Percentiles rank a stretch among this genome's conserved stretches.
phyloP scores from a whole-genome alignment of 2,113 vertebrate genomes.

The Zingel zingel region DNA sequence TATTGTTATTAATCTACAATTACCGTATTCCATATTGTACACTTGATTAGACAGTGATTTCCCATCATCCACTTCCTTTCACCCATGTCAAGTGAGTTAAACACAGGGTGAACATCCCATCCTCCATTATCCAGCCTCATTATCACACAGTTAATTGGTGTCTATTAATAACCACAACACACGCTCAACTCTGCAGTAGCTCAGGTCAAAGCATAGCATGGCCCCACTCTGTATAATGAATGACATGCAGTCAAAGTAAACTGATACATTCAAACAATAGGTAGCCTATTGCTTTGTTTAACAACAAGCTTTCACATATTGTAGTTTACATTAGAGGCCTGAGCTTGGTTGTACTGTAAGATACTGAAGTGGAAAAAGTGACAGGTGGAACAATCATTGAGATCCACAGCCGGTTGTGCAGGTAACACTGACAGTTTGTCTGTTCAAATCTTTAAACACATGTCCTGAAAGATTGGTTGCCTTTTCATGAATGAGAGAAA shows the following conservation, averaged over 20 bases:
- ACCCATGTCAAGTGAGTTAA: conserved; percentile 19
- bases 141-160: conserved; percentile 57
- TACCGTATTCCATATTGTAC: not conserved
- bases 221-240: not conserved
- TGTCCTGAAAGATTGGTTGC: not conserved
- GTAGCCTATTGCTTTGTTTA: not conserved
- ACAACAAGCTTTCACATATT: not conserved
- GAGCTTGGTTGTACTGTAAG: not conserved
- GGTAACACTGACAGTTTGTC: not conserved
- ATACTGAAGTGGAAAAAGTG: not conserved
- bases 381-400: not conserved
- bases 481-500: conserved; percentile 11
- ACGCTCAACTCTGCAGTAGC: conserved; percentile 7
- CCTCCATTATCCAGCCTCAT: conserved; percentile 47
- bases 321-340: not conserved
- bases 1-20: not conserved
- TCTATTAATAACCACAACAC: conserved; percentile 62
- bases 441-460: conserved; percentile 5
- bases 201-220: conserved; percentile 21
- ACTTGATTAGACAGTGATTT: conserved; percentile 13
- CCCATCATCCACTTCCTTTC: conserved; percentile 15
- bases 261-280: not conserved
- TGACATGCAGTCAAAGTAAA: not conserved
- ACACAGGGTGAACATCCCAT: conserved; percentile 27
- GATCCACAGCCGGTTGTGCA: not conserved